phyloP scores from a whole-genome alignment of 2,888 invertebrate genomes.

The Philopedon plagiatum region DNA sequence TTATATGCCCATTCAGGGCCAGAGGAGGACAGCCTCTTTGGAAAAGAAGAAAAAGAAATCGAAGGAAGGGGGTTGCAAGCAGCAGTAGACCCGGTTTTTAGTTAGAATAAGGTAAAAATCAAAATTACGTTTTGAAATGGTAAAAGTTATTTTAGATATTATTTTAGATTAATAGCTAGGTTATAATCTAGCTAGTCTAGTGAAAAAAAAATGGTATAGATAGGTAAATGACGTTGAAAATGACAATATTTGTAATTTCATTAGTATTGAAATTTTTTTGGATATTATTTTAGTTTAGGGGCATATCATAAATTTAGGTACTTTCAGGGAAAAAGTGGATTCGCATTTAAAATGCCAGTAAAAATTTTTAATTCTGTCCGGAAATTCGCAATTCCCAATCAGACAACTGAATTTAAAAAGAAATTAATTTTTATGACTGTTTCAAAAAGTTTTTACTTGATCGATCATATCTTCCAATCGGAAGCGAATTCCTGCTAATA shows the following conservation, averaged over 20 bases:
- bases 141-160: neutral
- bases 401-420: no score
- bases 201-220: no score
- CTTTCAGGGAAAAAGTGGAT: no score
- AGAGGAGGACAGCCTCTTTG: conserved; percentile 76
- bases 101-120: neutral
- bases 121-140: neutral
- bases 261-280: neutral
- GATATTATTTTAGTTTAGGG: neutral
- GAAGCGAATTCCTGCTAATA: no score
- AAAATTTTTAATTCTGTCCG: no score
- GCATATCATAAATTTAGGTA: no score
- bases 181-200: neutral
- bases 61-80: conserved; percentile 66
- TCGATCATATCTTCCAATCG: no score
- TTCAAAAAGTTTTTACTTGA: no score
- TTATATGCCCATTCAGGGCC: conserved; percentile 86
- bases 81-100: conserved; percentile 57
- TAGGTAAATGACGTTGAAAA: neutral
- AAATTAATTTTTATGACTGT: no score
- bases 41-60: conserved; percentile 72
- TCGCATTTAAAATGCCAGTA: no score
- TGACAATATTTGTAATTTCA: no score
- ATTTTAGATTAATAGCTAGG: neutral
- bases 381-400: no score